phyloP scores from a whole-genome alignment of 2,113 vertebrate species.

The Dipodomys stephensi region DNA sequence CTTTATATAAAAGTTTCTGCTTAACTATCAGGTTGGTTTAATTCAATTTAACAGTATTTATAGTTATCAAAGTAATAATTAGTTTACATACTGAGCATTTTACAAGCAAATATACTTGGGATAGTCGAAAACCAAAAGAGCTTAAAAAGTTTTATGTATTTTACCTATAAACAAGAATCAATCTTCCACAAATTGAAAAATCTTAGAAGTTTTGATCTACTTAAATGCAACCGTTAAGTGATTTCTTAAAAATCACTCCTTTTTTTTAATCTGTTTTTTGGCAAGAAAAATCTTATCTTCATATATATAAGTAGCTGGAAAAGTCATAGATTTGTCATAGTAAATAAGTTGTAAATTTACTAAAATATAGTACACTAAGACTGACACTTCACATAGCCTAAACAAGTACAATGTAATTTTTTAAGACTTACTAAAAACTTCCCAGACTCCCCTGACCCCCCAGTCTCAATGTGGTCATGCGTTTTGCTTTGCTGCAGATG shows the following conservation, averaged over 20 bases:
- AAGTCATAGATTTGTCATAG: constrained; percentile 41
- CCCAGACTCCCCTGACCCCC: constrained; percentile 44
- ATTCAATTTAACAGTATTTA: constrained; percentile 70
- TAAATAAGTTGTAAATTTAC: constrained; percentile 15
- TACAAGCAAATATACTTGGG: constrained; percentile 64
- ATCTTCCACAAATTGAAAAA: constrained; percentile 53
- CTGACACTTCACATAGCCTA: constrained; percentile 26
- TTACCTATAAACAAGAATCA: constrained; percentile 48
- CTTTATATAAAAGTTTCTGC: constrained; percentile 58
- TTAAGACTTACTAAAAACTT: constrained; percentile 60
- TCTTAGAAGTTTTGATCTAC: constrained; percentile 51
- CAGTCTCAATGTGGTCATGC: constrained; percentile 38
- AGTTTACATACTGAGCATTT: constrained; percentile 59
- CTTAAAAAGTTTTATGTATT: constrained; percentile 41
- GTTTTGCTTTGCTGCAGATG: constrained; percentile 54
- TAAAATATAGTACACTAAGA: constrained; percentile 50
- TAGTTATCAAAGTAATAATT: constrained; percentile 67
- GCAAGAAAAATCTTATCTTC: constrained; percentile 63
- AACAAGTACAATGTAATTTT: constrained; percentile 47
- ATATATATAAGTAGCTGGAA: constrained; percentile 46
- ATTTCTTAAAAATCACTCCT: neutral
- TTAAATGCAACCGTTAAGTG: neutral
- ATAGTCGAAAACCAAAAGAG: constrained; percentile 62
- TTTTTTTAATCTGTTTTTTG: constrained; percentile 30
- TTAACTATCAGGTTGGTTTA: constrained; percentile 64